Percentiles rank a stretch among this genome's conserved stretches.
Evolutionary conservation across 2,113 vertebrate genomes (phyloP).

Genomic region (Heptranchias perlo): DNA sequence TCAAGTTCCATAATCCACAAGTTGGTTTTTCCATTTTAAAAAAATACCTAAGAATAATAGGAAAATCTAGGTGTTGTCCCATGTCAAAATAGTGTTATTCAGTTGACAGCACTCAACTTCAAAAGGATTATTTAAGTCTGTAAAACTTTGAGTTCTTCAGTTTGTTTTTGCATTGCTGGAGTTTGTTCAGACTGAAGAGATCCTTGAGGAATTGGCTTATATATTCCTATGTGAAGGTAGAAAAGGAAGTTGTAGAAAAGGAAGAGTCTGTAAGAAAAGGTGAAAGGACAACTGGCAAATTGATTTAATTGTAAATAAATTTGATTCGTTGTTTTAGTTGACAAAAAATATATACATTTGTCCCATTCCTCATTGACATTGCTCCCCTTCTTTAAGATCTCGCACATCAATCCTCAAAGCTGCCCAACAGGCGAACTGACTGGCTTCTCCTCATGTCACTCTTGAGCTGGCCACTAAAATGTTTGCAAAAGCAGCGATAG

Average conservation of each 20-base stretch:
- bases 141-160: background rate
- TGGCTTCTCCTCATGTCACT: no score
- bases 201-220: background rate
- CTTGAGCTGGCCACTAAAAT: no score
- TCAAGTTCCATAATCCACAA: background rate
- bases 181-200: background rate
- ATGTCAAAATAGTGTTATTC: background rate
- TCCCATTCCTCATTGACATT: background rate
- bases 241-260: background rate
- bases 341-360: background rate
- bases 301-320: background rate
- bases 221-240: background rate
- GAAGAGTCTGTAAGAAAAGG: background rate
- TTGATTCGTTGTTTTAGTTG: background rate
- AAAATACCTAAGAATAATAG: background rate
- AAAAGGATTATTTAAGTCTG: background rate
- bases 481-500: no score
- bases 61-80: background rate
- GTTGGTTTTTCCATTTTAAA: background rate
- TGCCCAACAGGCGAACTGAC: background rate
- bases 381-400: background rate
- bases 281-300: background rate
- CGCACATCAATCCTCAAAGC: background rate
- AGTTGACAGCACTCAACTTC: background rate
- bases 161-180: background rate